Evolutionary conservation across 1,140 invertebrate species (phyloP).

Genomic region (Drosophila ogumai): DNA sequence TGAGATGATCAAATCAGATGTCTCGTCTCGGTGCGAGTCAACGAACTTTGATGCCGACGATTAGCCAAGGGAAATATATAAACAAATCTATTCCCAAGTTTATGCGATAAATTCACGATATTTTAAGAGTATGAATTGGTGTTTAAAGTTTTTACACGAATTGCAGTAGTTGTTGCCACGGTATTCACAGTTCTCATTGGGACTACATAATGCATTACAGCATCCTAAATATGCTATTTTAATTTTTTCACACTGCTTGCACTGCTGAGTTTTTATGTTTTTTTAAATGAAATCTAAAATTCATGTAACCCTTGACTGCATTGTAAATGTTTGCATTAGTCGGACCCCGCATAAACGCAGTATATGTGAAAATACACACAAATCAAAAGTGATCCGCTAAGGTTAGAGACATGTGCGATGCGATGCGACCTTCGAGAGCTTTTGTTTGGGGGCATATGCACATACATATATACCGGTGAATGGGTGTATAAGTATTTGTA

Average conservation of each 20-base stretch:
- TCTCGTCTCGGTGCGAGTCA: constrained; percentile 35
- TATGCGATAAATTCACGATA: constrained; percentile 2
- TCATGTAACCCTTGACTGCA: background rate
- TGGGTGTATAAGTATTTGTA: constrained; percentile 22
- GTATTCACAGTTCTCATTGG: background rate
- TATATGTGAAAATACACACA: constrained; percentile 26
- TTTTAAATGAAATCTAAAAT: background rate
- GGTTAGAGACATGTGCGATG: constrained; percentile 43
- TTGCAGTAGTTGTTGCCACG: background rate
- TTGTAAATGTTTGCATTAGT: background rate
- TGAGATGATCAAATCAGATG: constrained; percentile 20
- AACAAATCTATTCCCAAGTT: constrained; percentile 41
- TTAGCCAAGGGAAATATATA: constrained; percentile 52
- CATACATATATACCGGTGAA: background rate
- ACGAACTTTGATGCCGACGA: constrained; percentile 48
- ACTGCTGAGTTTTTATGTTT: background rate
- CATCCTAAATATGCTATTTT: background rate
- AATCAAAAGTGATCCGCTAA: constrained; percentile 50
- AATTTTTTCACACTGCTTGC: background rate
- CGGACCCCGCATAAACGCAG: background rate
- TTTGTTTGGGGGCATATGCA: constrained; percentile 38
- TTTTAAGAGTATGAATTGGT: background rate
- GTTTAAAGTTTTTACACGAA: no score
- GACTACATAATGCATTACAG: background rate
- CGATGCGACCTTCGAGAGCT: constrained; percentile 58